These are phyloP conservation scores for Thelaira solivaga DNA, from an alignment of 2,888 invertebrate species.

Conservation along the genomic window DNA sequence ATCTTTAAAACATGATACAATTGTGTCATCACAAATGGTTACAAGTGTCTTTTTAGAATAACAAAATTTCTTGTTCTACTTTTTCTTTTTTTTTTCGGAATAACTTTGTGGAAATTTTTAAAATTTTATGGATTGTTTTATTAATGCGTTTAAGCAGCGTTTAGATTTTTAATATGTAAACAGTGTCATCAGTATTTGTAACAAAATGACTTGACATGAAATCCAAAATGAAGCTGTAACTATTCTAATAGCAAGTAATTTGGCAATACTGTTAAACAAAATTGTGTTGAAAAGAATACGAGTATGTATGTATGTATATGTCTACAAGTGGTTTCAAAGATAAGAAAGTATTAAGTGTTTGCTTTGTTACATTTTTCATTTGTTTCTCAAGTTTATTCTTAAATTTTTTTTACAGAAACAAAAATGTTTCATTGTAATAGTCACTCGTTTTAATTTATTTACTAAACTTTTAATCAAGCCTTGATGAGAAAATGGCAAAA, in stretches of 20 bases:
- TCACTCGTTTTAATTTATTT: conserved; percentile 32
- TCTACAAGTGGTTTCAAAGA: background rate
- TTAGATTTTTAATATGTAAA: background rate
- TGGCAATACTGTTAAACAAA: background rate
- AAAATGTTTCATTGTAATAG: background rate
- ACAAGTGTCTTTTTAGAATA: background rate
- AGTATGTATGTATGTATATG: too few relatives aligned
- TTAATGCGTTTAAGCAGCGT: background rate
- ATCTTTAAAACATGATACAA: conserved; percentile 21
- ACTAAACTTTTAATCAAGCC: conserved; percentile 47
- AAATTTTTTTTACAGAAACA: too few relatives aligned
- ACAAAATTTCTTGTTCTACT: background rate
- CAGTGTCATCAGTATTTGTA: background rate
- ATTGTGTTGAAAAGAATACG: too few relatives aligned
- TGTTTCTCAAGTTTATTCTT: background rate
- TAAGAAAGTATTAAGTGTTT: background rate
- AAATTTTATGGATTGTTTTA: background rate
- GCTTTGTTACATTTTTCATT: background rate
- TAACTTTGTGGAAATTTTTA: background rate
- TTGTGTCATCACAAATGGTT: background rate
- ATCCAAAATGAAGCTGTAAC: background rate
- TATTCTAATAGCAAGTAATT: background rate
- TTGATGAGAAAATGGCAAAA: background rate
- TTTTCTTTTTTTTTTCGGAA: background rate
- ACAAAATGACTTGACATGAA: too few relatives aligned